These are phyloP conservation scores for Monarcha castaneiventris DNA, from an alignment of 2,113 vertebrate species.

Conservation along the genomic window DNA sequence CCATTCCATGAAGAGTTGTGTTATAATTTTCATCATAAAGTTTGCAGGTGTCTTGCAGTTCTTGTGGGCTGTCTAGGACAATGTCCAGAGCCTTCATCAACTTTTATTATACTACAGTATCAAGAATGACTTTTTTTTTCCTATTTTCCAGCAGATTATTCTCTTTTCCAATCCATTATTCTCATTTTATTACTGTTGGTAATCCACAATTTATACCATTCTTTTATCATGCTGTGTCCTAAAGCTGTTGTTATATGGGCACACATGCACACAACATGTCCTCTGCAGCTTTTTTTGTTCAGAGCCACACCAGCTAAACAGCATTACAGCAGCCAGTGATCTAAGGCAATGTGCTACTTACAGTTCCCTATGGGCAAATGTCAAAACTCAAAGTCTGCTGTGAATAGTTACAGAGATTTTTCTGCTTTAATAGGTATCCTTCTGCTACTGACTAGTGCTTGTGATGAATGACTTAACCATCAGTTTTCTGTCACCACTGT, in stretches of 20 bases:
- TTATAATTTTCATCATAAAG: background rate
- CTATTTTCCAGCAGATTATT: background rate
- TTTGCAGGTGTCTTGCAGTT: background rate
- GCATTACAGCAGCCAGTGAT: background rate
- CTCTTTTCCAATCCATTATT: background rate
- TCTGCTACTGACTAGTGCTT: background rate
- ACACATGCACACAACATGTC: background rate
- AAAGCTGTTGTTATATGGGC: background rate
- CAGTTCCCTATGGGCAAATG: background rate
- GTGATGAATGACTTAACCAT: background rate
- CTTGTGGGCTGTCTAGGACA: background rate
- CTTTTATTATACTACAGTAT: background rate
- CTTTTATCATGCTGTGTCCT: background rate
- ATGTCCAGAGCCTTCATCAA: background rate
- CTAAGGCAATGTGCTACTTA: background rate
- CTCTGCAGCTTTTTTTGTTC: background rate
- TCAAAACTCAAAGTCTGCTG: background rate
- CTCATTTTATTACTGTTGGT: background rate
- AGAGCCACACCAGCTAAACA: background rate
- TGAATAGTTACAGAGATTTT: background rate
- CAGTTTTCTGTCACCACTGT: background rate
- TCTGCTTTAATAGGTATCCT: background rate
- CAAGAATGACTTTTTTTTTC: background rate
- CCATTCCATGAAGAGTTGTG: background rate
- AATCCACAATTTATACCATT: background rate